Evolutionary conservation across 2,888 invertebrate genomes (phyloP).

Genomic region (Agonopterix arenella): DNA sequence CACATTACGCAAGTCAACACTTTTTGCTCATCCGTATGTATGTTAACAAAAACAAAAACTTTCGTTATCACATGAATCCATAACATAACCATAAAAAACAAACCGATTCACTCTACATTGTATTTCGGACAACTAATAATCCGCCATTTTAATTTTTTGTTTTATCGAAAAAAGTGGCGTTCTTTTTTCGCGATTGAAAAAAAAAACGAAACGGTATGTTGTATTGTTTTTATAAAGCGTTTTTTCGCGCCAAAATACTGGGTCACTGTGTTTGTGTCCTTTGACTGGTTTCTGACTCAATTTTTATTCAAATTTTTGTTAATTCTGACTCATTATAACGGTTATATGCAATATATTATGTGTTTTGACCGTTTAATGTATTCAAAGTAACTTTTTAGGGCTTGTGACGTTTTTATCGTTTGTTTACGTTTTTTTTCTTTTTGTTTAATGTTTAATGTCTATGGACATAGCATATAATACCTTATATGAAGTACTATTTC

Average conservation of each 20-base stretch:
- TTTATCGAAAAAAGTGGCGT: constrained; percentile 40
- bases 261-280: constrained; percentile 60
- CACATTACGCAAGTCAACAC: constrained; percentile 20
- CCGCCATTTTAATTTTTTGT: constrained; percentile 50
- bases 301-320: constrained; percentile 32
- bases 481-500: too few relatives aligned
- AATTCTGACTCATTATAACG: constrained; percentile 25
- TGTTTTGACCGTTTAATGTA: constrained; percentile 27
- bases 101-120: constrained; percentile 7
- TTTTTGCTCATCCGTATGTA: constrained; percentile 18
- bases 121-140: constrained; percentile 15
- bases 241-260: constrained; percentile 36
- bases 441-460: too few relatives aligned
- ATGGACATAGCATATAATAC: too few relatives aligned
- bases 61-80: constrained; percentile 36
- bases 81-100: constrained; percentile 28
- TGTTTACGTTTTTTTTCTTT: constrained; percentile 21
- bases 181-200: constrained; percentile 1
- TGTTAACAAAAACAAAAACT: constrained; percentile 28
- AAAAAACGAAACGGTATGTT: too few relatives aligned
- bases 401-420: constrained; percentile 24
- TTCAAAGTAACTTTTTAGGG: constrained; percentile 31
- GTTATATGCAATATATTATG: constrained; percentile 23
- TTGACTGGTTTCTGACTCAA: constrained; percentile 37
- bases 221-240: constrained; percentile 9